Evolutionary conservation across 1,140 invertebrate genomes (phyloP).

Genomic region (Liolophura sinensis): DNA sequence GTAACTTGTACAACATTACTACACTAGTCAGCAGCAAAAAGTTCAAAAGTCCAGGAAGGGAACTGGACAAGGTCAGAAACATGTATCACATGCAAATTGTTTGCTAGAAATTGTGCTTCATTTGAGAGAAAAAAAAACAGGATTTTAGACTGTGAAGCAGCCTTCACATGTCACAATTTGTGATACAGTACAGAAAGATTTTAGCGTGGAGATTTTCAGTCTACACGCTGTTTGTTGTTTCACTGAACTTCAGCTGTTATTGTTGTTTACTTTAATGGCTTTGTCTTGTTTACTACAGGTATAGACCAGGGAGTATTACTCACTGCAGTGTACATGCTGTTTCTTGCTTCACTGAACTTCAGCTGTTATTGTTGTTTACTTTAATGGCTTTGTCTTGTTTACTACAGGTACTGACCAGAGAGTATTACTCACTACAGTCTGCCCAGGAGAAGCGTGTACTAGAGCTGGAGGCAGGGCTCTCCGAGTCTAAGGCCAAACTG

Average conservation of each 20-base stretch:
- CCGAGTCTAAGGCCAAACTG: conserved; percentile 46
- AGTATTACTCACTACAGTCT: conserved; percentile 54
- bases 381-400: conserved; percentile 3
- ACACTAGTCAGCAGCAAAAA: no score
- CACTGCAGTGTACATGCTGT: conserved; percentile 18
- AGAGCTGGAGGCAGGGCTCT: conserved; percentile 48
- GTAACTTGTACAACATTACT: no score
- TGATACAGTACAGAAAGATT: no score
- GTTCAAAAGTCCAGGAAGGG: no score
- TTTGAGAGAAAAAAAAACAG: no score
- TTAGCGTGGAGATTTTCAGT: no score
- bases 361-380: background rate
- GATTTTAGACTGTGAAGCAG: no score
- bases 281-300: conserved; percentile 34
- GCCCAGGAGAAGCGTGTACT: conserved; percentile 41
- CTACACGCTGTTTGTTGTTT: background rate
- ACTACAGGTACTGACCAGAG: conserved; percentile 53
- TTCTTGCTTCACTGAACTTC: background rate
- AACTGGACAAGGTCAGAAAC: no score
- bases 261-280: background rate
- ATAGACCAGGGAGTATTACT: conserved; percentile 56
- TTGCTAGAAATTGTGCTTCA: no score
- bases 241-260: background rate
- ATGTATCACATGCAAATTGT: no score
- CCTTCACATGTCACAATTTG: no score